Percentiles rank a stretch among this genome's conserved stretches.
Evolutionary conservation across 1,140 invertebrate genomes (phyloP).

Genomic region (Centruroides vittatus): DNA sequence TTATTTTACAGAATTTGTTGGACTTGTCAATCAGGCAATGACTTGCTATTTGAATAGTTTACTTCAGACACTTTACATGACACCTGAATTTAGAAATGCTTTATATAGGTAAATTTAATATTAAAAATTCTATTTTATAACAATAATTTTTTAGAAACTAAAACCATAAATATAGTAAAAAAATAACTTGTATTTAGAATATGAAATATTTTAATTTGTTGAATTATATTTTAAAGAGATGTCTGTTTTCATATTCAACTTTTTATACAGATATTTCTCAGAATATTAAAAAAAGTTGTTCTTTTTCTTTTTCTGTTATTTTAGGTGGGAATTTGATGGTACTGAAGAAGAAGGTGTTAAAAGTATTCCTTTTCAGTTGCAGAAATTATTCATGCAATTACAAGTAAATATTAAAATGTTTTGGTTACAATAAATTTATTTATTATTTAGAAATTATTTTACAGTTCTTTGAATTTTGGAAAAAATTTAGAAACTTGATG

Average conservation of each 20-base stretch:
- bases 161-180: too few species aligned
- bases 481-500: too few species aligned
- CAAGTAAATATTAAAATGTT: conserved; percentile 41
- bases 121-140: not conserved
- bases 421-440: too few species aligned
- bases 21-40: conserved; percentile 86
- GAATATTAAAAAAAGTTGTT: too few species aligned
- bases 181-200: too few species aligned
- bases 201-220: too few species aligned
- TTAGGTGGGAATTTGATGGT: conserved; percentile 59
- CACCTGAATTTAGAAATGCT: conserved; percentile 85
- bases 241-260: not conserved
- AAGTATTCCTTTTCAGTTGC: conserved; percentile 75
- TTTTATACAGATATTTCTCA: not conserved
- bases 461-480: too few species aligned
- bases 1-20: conserved; percentile 48
- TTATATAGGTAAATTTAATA: conserved; percentile 46
- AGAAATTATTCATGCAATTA: conserved; percentile 72
- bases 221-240: too few species aligned
- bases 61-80: conserved; percentile 81
- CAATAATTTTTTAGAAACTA: not conserved
- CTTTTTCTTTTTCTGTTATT: not conserved
- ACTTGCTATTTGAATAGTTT: conserved; percentile 87
- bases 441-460: too few species aligned
- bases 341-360: conserved; percentile 38